A percentile compares a stretch with the other conserved stretches of the same genome.
Conservation (phyloP, 2,113 vertebrate genomes). For the Thalassarche chlororhynchos region DNA sequence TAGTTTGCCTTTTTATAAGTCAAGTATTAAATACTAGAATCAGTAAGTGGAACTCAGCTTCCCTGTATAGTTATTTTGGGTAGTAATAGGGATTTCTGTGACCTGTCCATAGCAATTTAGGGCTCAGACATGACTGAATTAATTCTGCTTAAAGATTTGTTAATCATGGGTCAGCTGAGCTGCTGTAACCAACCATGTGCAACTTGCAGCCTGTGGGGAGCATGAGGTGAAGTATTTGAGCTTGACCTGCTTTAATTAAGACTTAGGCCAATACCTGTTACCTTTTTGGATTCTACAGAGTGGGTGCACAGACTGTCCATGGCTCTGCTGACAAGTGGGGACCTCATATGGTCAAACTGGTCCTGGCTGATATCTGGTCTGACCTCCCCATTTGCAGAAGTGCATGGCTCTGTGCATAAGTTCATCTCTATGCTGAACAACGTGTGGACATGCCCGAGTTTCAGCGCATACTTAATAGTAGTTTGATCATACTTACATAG, state of each 20-base stretch:
- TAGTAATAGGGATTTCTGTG: slow-evolving; percentile 6
- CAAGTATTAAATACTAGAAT: background rate
- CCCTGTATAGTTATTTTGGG: background rate
- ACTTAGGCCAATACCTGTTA: background rate
- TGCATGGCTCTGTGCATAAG: background rate
- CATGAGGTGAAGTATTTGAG: background rate
- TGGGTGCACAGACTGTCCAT: background rate
- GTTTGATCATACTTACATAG: background rate
- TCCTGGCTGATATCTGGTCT: background rate
- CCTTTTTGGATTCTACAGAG: background rate
- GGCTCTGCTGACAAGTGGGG: background rate
- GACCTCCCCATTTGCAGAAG: background rate
- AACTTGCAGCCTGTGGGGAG: background rate
- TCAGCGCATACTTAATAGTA: rapidly evolving
- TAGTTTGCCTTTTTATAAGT: background rate
- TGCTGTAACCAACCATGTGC: background rate
- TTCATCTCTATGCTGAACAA: background rate
- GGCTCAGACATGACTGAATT: slow-evolving; percentile 12
- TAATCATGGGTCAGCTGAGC: background rate
- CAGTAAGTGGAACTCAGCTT: background rate
- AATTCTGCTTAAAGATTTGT: slow-evolving; percentile 35
- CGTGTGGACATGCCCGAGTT: rapidly evolving
- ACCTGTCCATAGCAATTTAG: slow-evolving; percentile 20
- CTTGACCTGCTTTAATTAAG: background rate
- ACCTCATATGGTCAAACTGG: rapidly evolving